Base-by-base conservation (phyloP, 1,140 invertebrate genomes). In the Drosophila oshimai region DNA sequence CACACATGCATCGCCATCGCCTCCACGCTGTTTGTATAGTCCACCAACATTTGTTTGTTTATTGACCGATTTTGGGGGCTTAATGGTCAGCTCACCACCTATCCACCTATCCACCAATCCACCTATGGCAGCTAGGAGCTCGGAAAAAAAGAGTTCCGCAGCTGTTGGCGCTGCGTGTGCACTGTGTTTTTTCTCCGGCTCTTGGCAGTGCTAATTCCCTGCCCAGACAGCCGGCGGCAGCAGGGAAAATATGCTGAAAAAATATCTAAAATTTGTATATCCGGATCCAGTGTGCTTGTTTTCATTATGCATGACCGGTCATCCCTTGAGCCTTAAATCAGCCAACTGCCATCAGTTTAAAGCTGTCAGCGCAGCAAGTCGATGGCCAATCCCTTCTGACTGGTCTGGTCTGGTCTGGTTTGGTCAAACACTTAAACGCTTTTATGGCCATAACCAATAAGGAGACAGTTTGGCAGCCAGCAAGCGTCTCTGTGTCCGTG, bases 41-140 rank as follows among this genome's bases (percentile, higher is more conserved):
- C 76, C 71, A 60, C 75, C 70, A 80, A 73, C 74, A 67, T 86
- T 89, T 89, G 88, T 89, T 89, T 89, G 83, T 77, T 90, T 89
- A 90, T 89, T 88, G 88, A 79, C 75, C 88, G 88, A 89, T 84
- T 89, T 83, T 70, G 76, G 87, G 79, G 58, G 53, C 58, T 78
- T 55, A 71, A 74, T 74, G 74, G 79, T 74, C 79, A 73, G 76
- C 67, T 61, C 62, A 67, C 65, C 74, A 81, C 65, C 64, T 47
- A 57, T 39, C 28, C 44, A 44, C 12, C 26, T 22, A 47, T n/a
- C 10, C 44, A 22, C n/a, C n/a, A n/a, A n/a, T n/a, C 65, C 74
- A 81, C 65, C 34, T 34, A 20, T 22, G 29, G n/a, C 7, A 9
- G n/a, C n/a, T 7, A 29, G 10, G 17, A 13, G 15, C 9, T 6